Evolutionary conservation across 2,113 vertebrate genomes (phyloP), one percentile per base, ranked within the genome.

Genomic region (Chloebia gouldiae): DNA sequence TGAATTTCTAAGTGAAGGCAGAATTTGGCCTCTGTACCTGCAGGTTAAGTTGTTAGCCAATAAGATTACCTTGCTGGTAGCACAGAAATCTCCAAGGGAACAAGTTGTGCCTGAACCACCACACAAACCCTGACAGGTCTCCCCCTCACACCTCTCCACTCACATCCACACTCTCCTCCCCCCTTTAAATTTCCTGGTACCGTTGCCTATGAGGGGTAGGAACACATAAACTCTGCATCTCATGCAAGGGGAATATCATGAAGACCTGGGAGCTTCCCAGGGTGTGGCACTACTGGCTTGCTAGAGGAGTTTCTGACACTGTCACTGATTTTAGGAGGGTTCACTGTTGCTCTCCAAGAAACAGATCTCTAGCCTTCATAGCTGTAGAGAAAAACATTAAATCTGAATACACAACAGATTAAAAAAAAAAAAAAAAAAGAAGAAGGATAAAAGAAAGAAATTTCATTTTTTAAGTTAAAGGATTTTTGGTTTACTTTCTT

Each of bases 171-270:
- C 28, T 47, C 14, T 72, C 13, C 13, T 54, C 18, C 12, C n/a
- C 3, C 4, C 13, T 59, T 20, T 33, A 4, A 42, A 18, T 70
- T n/a, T 44, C 33, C 33, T 30, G 9, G 20, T 39, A 7, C 23
- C 17, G 21, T 23, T 35, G 42, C 9, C 44, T 28, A 1, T 35
- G 27, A 84, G 25, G 27, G 49, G 8, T 20, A 72, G 45, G 59
- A 64, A 28, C 7, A 33, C 0, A 4, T 40, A 15, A 61, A 49
- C 23, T 30, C 61, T 71, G 25, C 2, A 1, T 25, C 15, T 44
- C 69, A 22, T 3, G 3, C 2, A 0, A 72, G 37, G 31, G n/a
- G 13, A 40, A 3, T 5, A 22, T n/a, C 27, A 12, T 0, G 0
- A 42, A 49, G 7, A n/a, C 22, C 8, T 3, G 2, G 27, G 25